Conservation (phyloP, 2,113 vertebrate genomes). For the Hassar affinis region DNA sequence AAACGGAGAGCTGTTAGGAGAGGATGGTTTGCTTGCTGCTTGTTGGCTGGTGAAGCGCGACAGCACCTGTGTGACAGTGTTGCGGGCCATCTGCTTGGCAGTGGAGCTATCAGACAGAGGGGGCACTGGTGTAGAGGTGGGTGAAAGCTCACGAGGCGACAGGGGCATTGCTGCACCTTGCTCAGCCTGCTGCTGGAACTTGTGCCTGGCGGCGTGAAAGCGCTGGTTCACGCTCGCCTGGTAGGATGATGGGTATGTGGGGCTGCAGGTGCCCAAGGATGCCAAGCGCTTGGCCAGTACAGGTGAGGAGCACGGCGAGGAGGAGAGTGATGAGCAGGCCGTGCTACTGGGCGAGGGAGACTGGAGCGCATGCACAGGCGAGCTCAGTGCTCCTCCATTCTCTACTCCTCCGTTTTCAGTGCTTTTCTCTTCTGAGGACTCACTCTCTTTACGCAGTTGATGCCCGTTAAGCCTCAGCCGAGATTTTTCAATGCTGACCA, state of each 20-base stretch:
- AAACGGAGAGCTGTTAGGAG: conserved; percentile 89
- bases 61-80: conserved; percentile 96
- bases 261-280: conserved; percentile 77
- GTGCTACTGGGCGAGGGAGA: conserved; percentile 82
- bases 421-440: conserved; percentile 58
- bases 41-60: conserved; percentile 95
- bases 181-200: conserved; percentile 91
- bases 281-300: conserved; percentile 82
- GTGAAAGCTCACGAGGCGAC: conserved; percentile 87
- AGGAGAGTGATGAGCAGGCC: conserved; percentile 87
- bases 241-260: conserved; percentile 87
- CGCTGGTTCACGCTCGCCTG: conserved; percentile 94
- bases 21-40: conserved; percentile 74
- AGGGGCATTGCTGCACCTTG: conserved; percentile 68
- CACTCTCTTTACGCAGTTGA: conserved; percentile 58
- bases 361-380: conserved; percentile 66
- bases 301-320: conserved; percentile 92
- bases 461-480: conserved; percentile 81
- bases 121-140: conserved; percentile 73
- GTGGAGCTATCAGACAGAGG: conserved; percentile 78
- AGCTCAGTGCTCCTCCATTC: conserved; percentile 71
- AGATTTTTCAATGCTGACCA: conserved; percentile 51
- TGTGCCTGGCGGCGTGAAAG: conserved; percentile 93
- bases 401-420: conserved; percentile 70
- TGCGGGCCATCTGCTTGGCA: conserved; percentile 93